These are phyloP conservation scores for Ataeniobius toweri DNA, from an alignment of 2,797 vertebrate species.

Conservation along the genomic window DNA sequence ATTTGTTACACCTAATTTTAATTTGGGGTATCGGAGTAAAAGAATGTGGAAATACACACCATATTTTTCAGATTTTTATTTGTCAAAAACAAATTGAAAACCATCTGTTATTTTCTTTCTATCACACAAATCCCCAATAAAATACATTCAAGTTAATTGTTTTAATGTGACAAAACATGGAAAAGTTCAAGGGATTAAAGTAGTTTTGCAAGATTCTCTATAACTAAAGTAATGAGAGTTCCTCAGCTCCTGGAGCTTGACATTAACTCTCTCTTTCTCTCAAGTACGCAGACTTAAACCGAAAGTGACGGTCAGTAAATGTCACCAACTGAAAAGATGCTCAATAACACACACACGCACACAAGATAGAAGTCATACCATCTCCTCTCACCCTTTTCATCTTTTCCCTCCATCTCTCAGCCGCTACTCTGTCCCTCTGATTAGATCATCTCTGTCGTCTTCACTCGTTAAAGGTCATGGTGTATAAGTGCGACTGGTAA, in stretches of 20 bases:
- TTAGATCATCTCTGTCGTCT: constrained; percentile 56
- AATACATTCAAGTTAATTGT: background rate
- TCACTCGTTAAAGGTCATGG: constrained; percentile 61
- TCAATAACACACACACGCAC: constrained; percentile 10
- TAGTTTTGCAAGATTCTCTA: background rate
- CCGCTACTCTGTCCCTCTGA: constrained; percentile 54
- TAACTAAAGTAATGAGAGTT: background rate
- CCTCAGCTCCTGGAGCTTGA: background rate
- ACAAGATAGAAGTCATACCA: constrained; percentile 23
- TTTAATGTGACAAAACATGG: background rate
- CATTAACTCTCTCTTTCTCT: constrained; percentile 12
- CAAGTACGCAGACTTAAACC: constrained; percentile 22
- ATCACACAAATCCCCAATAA: background rate
- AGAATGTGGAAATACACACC: no score
- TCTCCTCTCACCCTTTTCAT: constrained; percentile 45
- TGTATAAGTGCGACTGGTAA: constrained; percentile 57
- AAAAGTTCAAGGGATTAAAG: background rate
- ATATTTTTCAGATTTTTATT: background rate
- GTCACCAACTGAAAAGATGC: constrained; percentile 47
- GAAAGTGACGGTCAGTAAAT: constrained; percentile 53
- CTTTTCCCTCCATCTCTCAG: constrained; percentile 43
- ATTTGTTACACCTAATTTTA: background rate
- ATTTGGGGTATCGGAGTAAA: no score
- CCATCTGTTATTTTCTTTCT: background rate
- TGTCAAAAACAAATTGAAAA: background rate